Evolutionary conservation across 2,888 invertebrate species (phyloP).

Genomic region (Lypha dubia): DNA sequence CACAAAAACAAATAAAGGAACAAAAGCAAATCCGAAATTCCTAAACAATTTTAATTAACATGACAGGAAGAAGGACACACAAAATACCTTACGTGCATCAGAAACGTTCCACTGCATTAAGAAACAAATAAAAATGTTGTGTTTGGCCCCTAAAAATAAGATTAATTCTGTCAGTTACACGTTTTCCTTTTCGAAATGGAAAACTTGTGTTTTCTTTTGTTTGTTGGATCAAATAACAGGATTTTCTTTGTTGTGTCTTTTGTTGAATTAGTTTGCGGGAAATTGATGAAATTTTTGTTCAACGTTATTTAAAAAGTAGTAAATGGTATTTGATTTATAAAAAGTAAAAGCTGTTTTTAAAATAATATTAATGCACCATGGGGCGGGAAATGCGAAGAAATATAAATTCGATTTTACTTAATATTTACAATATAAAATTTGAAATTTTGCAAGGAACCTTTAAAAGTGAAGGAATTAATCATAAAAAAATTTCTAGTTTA

Average conservation of each 20-base stretch:
- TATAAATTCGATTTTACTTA: neutral
- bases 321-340: neutral
- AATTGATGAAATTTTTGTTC: neutral
- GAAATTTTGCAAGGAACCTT: too few species aligned
- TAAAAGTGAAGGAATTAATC: too few species aligned
- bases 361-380: neutral
- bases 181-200: neutral
- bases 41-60: neutral
- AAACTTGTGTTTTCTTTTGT: neutral
- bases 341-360: neutral
- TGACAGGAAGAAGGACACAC: neutral
- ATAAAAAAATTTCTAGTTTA: too few species aligned
- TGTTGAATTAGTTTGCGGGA: neutral
- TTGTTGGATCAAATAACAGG: neutral
- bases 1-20: too few species aligned
- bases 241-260: neutral
- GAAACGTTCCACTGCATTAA: slow-evolving; percentile 6
- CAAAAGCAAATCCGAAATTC: neutral
- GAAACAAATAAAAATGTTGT: neutral
- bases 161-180: slow-evolving; percentile 18
- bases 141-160: neutral
- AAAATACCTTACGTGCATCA: neutral
- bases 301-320: neutral
- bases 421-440: too few species aligned
- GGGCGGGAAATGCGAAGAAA: neutral